Percentiles rank a stretch among this genome's conserved stretches.
phyloP scores from a whole-genome alignment of 2,888 invertebrate genomes.

The Drosophila nr. fundita region DNA sequence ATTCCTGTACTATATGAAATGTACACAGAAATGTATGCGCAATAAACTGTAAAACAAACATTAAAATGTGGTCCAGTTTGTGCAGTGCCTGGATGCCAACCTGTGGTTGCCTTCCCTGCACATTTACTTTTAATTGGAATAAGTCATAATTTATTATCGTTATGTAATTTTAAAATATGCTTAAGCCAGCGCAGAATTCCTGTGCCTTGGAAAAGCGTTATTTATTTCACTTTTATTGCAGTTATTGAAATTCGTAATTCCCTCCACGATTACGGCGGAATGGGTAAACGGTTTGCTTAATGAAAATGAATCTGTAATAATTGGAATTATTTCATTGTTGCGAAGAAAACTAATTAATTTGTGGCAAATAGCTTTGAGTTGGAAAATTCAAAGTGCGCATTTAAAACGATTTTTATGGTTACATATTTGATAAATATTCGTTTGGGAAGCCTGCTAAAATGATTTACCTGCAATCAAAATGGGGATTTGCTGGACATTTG shows the following conservation, averaged over 20 bases:
- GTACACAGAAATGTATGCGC: not conserved
- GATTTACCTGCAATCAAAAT: not conserved
- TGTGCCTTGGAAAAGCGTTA: not conserved
- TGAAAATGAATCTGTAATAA: not conserved
- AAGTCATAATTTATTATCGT: not conserved
- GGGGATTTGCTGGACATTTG: slow-evolving; percentile 5
- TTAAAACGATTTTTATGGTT: not conserved
- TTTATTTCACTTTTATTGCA: not conserved
- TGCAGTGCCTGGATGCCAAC: not conserved
- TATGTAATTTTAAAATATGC: not conserved
- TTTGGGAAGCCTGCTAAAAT: not conserved
- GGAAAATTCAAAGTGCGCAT: not conserved
- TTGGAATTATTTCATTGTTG: not conserved
- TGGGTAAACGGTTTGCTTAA: not conserved
- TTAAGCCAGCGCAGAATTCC: not conserved
- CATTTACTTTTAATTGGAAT: not conserved
- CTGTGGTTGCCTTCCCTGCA: not conserved
- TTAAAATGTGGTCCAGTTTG: not conserved
- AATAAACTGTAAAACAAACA: not conserved
- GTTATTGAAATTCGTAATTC: not conserved
- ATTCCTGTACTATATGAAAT: not conserved
- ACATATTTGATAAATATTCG: slow-evolving; percentile 23
- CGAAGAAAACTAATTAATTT: not conserved
- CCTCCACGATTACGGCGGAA: not conserved
- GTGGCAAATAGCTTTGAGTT: not conserved